phyloP scores from a whole-genome alignment of 2,113 vertebrate species.

The Oostethus manadensis region DNA sequence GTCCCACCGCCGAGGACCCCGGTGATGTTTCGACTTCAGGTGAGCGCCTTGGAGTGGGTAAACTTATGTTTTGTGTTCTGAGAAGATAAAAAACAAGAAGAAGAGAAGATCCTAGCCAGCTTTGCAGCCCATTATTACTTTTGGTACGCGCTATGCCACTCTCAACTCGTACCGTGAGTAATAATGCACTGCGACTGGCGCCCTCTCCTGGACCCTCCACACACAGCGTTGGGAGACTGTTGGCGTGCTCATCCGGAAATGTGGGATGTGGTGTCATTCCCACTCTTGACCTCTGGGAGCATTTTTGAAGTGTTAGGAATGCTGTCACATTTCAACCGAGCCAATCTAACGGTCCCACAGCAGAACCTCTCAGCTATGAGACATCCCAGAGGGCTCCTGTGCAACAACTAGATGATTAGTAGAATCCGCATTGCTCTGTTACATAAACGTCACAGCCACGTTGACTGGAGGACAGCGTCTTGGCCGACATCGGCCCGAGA shows the following conservation, averaged over 20 bases:
- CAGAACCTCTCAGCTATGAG: neutral
- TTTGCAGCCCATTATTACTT: slow-evolving; percentile 96
- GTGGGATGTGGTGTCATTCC: neutral
- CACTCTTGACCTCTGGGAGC: neutral
- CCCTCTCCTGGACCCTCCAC: slow-evolving; percentile 19
- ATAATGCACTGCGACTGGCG: slow-evolving; percentile 94
- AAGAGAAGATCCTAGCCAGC: slow-evolving; percentile 65
- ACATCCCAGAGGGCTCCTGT: neutral
- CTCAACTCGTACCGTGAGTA: slow-evolving; percentile 99
- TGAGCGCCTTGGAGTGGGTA: slow-evolving; percentile 1
- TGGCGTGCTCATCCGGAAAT: neutral
- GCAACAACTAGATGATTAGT: neutral
- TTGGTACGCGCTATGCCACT: slow-evolving; percentile 99
- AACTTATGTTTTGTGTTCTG: neutral
- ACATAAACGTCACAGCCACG: slow-evolving; percentile 10
- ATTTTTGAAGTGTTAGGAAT: neutral
- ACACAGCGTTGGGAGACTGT: neutral
- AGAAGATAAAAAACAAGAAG: slow-evolving; percentile 32
- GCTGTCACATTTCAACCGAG: no score
- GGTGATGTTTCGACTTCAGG: slow-evolving; percentile 22
- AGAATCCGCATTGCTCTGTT: slow-evolving; percentile 8
- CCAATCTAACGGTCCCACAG: neutral
- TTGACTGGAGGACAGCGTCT: slow-evolving; percentile 19
- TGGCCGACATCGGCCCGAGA: no score
- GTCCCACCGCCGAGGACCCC: slow-evolving; percentile 8